phyloP scores from a whole-genome alignment of 2,888 invertebrate species.

The Noctua fimbriata region DNA sequence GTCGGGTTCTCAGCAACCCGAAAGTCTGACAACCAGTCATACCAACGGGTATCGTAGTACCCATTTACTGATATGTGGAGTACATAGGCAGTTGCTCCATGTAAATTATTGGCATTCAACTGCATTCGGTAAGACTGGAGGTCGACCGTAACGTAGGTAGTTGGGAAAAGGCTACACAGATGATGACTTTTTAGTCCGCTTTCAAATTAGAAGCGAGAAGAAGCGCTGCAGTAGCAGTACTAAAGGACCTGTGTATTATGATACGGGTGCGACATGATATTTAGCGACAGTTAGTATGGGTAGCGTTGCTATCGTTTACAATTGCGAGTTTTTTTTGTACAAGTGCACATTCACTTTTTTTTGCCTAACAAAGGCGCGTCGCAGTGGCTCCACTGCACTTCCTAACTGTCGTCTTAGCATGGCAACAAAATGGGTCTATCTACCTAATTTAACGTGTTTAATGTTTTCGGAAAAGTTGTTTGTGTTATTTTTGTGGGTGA shows the following conservation, averaged over 20 bases:
- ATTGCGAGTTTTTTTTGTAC: too few relatives aligned
- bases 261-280: too few relatives aligned
- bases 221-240: too few relatives aligned
- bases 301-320: too few relatives aligned
- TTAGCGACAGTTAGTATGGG: too few relatives aligned
- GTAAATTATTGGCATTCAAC: background rate
- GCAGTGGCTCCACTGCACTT: too few relatives aligned
- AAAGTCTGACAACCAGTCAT: background rate
- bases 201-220: too few relatives aligned
- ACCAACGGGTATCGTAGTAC: background rate
- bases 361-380: too few relatives aligned
- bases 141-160: background rate
- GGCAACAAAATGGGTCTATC: background rate
- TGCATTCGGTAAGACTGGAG: background rate
- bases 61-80: background rate
- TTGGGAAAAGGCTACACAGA: background rate
- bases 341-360: too few relatives aligned
- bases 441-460: background rate
- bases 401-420: background rate
- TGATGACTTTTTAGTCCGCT: background rate
- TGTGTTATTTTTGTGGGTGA: background rate
- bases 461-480: background rate
- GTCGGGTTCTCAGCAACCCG: background rate
- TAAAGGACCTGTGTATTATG: too few relatives aligned
- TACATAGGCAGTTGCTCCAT: too few relatives aligned